Percentiles rank a stretch among this genome's conserved stretches.
Conservation (phyloP, 2,888 invertebrate genomes). For the Euclidia mi region DNA sequence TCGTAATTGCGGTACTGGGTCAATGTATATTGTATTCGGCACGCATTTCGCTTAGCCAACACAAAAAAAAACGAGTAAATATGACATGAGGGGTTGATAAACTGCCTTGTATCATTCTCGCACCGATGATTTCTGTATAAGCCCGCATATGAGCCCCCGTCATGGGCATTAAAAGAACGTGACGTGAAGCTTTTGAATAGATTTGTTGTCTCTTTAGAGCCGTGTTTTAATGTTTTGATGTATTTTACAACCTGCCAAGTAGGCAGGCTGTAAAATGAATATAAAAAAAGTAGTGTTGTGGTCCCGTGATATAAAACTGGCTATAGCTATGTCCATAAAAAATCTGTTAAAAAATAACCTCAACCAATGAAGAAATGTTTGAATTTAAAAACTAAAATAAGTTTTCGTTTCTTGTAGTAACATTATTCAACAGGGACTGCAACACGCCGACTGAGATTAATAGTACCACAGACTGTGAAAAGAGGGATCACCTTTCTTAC, state of each 20-base stretch:
- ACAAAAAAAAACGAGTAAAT: slow-evolving; percentile 62
- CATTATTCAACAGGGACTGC: too few species aligned
- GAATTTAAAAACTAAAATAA: too few species aligned
- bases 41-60: slow-evolving; percentile 45
- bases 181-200: slow-evolving; percentile 47
- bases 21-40: slow-evolving; percentile 43
- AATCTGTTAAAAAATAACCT: too few species aligned
- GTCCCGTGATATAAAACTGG: too few species aligned
- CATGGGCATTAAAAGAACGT: slow-evolving; percentile 51
- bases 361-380: too few species aligned
- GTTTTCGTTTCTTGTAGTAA: too few species aligned
- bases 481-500: too few species aligned
- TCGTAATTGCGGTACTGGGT: slow-evolving; percentile 18
- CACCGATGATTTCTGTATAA: slow-evolving; percentile 63
- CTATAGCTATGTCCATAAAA: too few species aligned
- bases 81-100: slow-evolving; percentile 73
- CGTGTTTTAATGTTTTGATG: slow-evolving; percentile 21
- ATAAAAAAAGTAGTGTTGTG: too few species aligned
- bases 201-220: slow-evolving; percentile 38
- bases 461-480: too few species aligned
- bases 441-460: too few species aligned
- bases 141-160: slow-evolving; percentile 45
- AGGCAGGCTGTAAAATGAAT: too few species aligned
- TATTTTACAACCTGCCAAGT: slow-evolving; percentile 5
- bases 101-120: slow-evolving; percentile 70